phyloP scores from a whole-genome alignment of 2,797 vertebrate species.

The Clarias platycephalus region DNA sequence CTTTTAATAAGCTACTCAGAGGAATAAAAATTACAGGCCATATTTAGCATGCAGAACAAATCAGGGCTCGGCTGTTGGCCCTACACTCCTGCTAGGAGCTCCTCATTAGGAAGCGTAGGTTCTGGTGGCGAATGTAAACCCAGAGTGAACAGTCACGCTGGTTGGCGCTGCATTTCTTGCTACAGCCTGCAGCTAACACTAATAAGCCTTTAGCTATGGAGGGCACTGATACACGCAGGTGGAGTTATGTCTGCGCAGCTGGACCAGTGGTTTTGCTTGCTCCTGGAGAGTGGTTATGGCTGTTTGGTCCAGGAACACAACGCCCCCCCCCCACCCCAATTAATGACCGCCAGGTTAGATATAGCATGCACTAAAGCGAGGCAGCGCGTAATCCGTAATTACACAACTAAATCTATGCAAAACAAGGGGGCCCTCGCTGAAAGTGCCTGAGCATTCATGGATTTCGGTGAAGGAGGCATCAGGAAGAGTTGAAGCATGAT shows the following conservation, averaged over 20 bases:
- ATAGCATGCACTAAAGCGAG: slow-evolving; percentile 51
- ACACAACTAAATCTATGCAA: slow-evolving; percentile 70
- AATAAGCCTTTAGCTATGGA: slow-evolving; percentile 62
- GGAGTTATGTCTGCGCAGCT: slow-evolving; percentile 52
- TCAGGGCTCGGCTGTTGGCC: slow-evolving; percentile 72
- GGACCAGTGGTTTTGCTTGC: slow-evolving; percentile 54
- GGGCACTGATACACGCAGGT: slow-evolving; percentile 48
- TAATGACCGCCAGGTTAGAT: slow-evolving; percentile 53
- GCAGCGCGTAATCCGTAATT: slow-evolving; percentile 65
- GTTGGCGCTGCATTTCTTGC: slow-evolving; percentile 46
- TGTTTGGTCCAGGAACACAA: slow-evolving; percentile 40
- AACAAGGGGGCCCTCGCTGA: slow-evolving; percentile 61
- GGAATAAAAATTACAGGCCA: slow-evolving; percentile 78
- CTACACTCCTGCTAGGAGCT: slow-evolving; percentile 75
- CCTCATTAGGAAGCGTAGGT: slow-evolving; percentile 73
- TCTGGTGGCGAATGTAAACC: slow-evolving; percentile 59
- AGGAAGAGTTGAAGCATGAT: slow-evolving; percentile 58
- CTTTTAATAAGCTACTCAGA: slow-evolving; percentile 75
- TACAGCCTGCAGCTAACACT: slow-evolving; percentile 67
- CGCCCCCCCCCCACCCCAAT: background rate
- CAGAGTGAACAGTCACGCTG: slow-evolving; percentile 65
- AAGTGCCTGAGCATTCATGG: slow-evolving; percentile 68
- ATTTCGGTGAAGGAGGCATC: slow-evolving; percentile 72
- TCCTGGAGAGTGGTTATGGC: slow-evolving; percentile 42
- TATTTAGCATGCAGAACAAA: slow-evolving; percentile 87